Evolutionary conservation across 2,113 vertebrate genomes (phyloP).

Genomic region (Syngnathus typhle): DNA sequence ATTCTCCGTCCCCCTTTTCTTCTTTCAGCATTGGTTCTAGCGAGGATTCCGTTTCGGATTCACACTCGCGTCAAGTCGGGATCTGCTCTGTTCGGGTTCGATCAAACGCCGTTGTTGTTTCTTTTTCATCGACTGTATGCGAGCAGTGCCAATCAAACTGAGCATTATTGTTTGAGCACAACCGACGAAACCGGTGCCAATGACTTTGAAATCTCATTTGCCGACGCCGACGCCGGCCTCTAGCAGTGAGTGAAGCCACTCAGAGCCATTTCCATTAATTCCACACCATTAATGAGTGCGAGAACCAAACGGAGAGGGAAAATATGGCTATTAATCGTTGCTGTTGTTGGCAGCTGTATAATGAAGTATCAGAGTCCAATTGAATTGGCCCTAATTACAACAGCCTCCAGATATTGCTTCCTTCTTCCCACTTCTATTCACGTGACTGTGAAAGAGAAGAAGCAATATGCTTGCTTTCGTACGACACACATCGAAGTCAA

Average conservation of each 20-base stretch:
- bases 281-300: slow-evolving; percentile 67
- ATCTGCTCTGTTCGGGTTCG: too few relatives aligned
- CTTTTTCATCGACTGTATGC: too few relatives aligned
- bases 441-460: slow-evolving; percentile 17
- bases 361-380: slow-evolving; percentile 72
- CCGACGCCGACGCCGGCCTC: slow-evolving; percentile 29
- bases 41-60: not conserved
- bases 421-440: slow-evolving; percentile 60
- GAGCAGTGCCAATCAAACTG: too few relatives aligned
- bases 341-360: slow-evolving; percentile 72
- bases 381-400: slow-evolving; percentile 73
- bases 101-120: too few relatives aligned
- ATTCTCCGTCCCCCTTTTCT: not conserved
- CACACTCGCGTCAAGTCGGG: not conserved
- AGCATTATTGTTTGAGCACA: not conserved
- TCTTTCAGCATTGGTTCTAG: not conserved
- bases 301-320: slow-evolving; percentile 62
- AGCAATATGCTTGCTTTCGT: slow-evolving; percentile 8
- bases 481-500: not conserved
- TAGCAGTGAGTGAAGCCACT: slow-evolving; percentile 36
- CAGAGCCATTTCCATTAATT: slow-evolving; percentile 64
- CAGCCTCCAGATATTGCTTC: slow-evolving; percentile 70
- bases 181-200: not conserved
- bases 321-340: slow-evolving; percentile 68
- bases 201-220: not conserved